These are phyloP conservation scores for Microhierax caerulescens DNA, from an alignment of 2,797 vertebrate species.

Conservation along the genomic window DNA sequence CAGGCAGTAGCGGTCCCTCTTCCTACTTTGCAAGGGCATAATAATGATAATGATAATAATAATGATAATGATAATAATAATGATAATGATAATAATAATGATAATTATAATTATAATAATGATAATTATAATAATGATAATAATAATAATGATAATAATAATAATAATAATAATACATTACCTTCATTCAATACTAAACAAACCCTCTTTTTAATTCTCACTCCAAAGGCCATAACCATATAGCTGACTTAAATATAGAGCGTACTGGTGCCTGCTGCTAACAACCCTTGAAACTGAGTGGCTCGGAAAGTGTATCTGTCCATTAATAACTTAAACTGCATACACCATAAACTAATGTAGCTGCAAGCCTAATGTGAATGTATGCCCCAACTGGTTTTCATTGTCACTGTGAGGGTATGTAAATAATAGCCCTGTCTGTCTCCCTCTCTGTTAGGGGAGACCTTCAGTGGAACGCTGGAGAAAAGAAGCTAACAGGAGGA, in stretches of 20 bases:
- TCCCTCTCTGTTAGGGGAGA: conserved; percentile 81
- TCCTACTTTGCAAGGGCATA: conserved; percentile 42
- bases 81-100: neutral
- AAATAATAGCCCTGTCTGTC: neutral
- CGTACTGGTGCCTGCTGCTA: conserved; percentile 6
- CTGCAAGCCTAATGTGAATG: neutral
- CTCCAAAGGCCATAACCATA: conserved; percentile 26
- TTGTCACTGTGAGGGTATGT: neutral
- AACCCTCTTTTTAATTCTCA: conserved; percentile 28
- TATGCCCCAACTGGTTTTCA: neutral
- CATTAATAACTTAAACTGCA: conserved; percentile 14
- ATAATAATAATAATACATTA: neutral
- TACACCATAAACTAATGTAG: conserved; percentile 19
- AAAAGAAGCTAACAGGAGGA: conserved; percentile 95
- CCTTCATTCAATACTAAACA: conserved; percentile 20
- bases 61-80: neutral
- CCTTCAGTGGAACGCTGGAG: conserved; percentile 87
- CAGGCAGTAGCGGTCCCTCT: conserved; percentile 42
- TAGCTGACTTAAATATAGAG: neutral
- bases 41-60: neutral
- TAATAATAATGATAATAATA: neutral
- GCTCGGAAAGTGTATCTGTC: neutral
- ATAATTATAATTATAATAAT: neutral
- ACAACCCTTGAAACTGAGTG: neutral
- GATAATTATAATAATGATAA: neutral